Conservation (phyloP, 2,797 vertebrate genomes). For the Rachycentron canadum region DNA sequence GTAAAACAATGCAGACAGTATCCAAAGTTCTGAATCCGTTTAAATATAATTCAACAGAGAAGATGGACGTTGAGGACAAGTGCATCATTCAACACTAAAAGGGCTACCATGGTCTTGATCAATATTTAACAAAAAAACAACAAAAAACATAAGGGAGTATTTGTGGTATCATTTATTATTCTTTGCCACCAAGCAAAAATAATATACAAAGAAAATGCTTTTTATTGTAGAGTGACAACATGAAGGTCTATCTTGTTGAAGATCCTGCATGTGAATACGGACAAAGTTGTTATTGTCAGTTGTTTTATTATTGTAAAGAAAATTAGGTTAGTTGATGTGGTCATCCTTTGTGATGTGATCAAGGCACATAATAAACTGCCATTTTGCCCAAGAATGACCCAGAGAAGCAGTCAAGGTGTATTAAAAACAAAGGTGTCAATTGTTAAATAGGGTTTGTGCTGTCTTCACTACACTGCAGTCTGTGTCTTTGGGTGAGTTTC, state of each 20-base stretch:
- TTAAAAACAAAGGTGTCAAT: not conserved
- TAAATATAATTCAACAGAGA: not conserved
- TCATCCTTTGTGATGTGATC: constrained; percentile 14
- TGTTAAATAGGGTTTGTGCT: not conserved
- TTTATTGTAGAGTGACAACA: not conserved
- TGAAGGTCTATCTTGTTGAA: not conserved
- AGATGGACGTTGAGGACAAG: no score
- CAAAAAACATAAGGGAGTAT: not conserved
- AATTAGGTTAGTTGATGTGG: not conserved
- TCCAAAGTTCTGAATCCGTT: not conserved
- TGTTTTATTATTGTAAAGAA: not conserved
- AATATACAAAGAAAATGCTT: constrained; percentile 4
- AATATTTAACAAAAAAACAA: not conserved
- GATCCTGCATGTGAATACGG: not conserved
- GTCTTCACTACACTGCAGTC: not conserved
- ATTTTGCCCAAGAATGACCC: not conserved
- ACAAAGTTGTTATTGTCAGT: not conserved
- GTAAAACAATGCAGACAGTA: not conserved
- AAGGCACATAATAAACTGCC: not conserved
- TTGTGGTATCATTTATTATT: constrained; percentile 38
- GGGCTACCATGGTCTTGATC: not conserved
- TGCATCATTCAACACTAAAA: not conserved
- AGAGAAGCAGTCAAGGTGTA: not conserved
- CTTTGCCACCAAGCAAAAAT: constrained; percentile 18
- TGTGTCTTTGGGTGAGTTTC: not conserved